Evolutionary conservation across 92 coral and sea anemone species (phyloP).

Genomic region (Paramuricea clavata): DNA sequence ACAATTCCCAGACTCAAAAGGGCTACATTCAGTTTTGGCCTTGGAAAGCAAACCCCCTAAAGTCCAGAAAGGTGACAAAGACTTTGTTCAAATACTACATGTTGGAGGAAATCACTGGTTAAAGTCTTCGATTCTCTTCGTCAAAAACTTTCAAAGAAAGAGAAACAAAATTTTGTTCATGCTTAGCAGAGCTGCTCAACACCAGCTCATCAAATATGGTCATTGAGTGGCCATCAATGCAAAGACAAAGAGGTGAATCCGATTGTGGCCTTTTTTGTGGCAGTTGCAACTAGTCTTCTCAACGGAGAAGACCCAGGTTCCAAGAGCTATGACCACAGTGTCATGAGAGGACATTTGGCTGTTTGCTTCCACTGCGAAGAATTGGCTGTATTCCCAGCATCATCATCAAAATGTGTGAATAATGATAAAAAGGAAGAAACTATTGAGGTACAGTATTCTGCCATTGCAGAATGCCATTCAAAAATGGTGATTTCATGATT

Average conservation of each 20-base stretch:
- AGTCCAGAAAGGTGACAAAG: neutral
- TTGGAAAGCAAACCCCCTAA: neutral
- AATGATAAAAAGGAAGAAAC: neutral
- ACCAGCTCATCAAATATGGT: neutral
- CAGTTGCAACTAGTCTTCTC: neutral
- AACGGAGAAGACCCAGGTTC: neutral
- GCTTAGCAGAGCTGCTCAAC: neutral
- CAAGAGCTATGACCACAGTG: neutral
- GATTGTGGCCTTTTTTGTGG: conserved; percentile 14
- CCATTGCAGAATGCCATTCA: conserved; percentile 27
- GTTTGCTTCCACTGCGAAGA: conserved; percentile 1
- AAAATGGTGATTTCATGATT: neutral
- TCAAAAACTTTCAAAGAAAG: neutral
- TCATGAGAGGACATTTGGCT: conserved; percentile 3
- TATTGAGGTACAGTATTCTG: conserved; percentile 5
- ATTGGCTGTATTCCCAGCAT: neutral
- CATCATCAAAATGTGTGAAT: conserved; percentile 4
- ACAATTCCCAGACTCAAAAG: neutral
- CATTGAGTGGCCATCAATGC: conserved; percentile 14
- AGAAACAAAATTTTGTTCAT: neutral
- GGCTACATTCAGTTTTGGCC: neutral
- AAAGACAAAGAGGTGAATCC: neutral
- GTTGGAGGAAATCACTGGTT: conserved; percentile 22
- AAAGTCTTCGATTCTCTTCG: conserved; percentile 3
- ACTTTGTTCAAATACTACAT: neutral